Percentiles rank a stretch among this genome's conserved stretches.
phyloP scores from a whole-genome alignment of 2,888 invertebrate genomes.

The Diplolepis rosae region DNA sequence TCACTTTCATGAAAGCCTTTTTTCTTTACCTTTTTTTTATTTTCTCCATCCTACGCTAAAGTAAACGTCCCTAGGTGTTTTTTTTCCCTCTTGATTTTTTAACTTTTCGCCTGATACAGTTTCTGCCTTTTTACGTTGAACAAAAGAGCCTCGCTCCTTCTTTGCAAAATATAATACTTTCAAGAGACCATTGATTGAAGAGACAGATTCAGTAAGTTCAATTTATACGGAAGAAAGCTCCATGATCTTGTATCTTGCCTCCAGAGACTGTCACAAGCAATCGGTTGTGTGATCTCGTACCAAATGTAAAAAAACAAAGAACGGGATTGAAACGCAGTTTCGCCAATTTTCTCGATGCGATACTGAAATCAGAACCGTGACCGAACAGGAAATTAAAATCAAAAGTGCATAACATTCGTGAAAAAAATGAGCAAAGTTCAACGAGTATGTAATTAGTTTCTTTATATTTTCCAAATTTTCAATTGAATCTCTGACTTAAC shows the following conservation, averaged over 20 bases:
- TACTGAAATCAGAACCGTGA: constrained; percentile 6
- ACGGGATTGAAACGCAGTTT: background rate
- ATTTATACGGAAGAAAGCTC: constrained; percentile 15
- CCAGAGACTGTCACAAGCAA: background rate
- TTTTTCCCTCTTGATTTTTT: background rate
- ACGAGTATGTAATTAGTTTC: too few species aligned
- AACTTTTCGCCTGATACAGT: constrained; percentile 22
- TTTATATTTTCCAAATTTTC: too few species aligned
- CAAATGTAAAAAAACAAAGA: background rate
- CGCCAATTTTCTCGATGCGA: background rate
- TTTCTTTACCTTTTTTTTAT: constrained; percentile 15
- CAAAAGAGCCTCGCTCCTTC: constrained; percentile 29
- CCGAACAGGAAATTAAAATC: background rate
- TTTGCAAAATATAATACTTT: constrained; percentile 32
- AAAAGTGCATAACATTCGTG: background rate
- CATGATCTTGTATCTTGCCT: constrained; percentile 7
- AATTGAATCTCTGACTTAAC: too few species aligned
- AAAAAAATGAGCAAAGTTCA: too few species aligned
- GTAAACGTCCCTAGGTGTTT: background rate
- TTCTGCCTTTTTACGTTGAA: background rate
- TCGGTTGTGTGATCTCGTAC: background rate
- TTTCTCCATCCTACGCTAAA: constrained; percentile 28
- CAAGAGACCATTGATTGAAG: background rate
- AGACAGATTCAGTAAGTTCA: background rate
- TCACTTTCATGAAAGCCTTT: constrained; percentile 48